Percentiles rank a stretch among this genome's conserved stretches.
Conservation (phyloP, 35 echinoderm and acorn worm genomes). For the Lytechinus variegatus region DNA sequence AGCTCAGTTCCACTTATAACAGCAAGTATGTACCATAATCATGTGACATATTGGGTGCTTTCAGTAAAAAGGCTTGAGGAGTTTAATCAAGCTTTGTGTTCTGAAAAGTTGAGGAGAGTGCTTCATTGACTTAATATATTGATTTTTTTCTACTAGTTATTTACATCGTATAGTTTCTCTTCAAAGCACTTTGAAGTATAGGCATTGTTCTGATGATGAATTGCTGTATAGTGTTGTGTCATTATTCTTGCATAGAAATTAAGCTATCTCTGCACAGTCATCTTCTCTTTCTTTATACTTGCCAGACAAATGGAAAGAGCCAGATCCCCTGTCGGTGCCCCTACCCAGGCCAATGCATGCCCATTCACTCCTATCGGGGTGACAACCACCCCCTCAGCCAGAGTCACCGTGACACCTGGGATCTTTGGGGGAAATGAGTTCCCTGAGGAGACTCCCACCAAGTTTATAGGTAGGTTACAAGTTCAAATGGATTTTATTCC, state of each 20-base stretch:
- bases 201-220: too few species aligned
- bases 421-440: slow-evolving; percentile 29
- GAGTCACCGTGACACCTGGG: slow-evolving; percentile 35
- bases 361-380: slow-evolving; percentile 28
- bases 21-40: neutral
- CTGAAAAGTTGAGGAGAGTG: too few species aligned
- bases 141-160: too few species aligned
- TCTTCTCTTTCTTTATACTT: neutral
- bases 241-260: too few species aligned
- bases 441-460: neutral
- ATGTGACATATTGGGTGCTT: neutral
- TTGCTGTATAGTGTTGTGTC: too few species aligned
- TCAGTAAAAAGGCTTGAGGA: too few species aligned
- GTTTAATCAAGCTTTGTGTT: too few species aligned
- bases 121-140: too few species aligned
- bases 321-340: neutral
- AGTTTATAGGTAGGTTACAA: slow-evolving; percentile 24
- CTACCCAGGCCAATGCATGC: neutral
- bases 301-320: neutral
- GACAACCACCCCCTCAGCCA: slow-evolving; percentile 18
- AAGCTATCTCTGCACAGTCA: too few species aligned
- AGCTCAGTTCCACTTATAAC: neutral
- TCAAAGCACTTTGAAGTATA: too few species aligned
- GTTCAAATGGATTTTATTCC: too few species aligned
- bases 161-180: too few species aligned